Percentiles rank a stretch among this genome's conserved stretches.
Evolutionary conservation across 92 coral and sea anemone genomes (phyloP).

Genomic region (Scolanthus callimorphus): DNA sequence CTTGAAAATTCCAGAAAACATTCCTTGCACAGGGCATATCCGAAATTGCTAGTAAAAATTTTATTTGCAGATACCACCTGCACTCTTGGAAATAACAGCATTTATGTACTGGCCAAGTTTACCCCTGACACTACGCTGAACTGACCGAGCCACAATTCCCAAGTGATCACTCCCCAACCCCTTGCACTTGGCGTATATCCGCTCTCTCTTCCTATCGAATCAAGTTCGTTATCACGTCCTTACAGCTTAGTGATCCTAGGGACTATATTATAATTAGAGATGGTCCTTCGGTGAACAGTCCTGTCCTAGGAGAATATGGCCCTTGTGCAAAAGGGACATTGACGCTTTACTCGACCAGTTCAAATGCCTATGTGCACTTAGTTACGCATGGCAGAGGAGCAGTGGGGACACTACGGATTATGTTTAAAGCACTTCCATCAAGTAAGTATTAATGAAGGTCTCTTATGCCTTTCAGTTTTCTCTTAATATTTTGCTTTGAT

Average conservation of each 20-base stretch:
- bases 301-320: slow-evolving; percentile 46
- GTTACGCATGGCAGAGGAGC: slow-evolving; percentile 19
- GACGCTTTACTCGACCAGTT: slow-evolving; percentile 30
- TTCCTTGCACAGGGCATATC: too few relatives aligned
- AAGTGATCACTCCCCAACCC: slow-evolving; percentile 13
- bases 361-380: slow-evolving; percentile 16
- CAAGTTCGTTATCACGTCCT: slow-evolving; percentile 27
- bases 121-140: too few relatives aligned
- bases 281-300: slow-evolving; percentile 7
- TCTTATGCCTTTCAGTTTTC: too few relatives aligned
- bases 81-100: too few relatives aligned
- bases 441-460: too few relatives aligned
- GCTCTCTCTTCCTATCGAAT: slow-evolving; percentile 24
- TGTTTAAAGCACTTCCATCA: slow-evolving; percentile 27
- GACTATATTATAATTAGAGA: slow-evolving; percentile 42
- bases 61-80: too few relatives aligned
- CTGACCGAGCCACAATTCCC: slow-evolving; percentile 44
- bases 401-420: slow-evolving; percentile 17
- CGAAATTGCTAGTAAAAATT: too few relatives aligned
- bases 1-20: too few relatives aligned
- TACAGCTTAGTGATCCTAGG: slow-evolving; percentile 3
- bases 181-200: slow-evolving; percentile 40
- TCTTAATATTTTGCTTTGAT: too few relatives aligned
- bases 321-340: slow-evolving; percentile 50
- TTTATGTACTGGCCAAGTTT: too few relatives aligned